These are phyloP conservation scores for Stenodera caucasica DNA, from an alignment of 2,888 invertebrate species.

Conservation along the genomic window DNA sequence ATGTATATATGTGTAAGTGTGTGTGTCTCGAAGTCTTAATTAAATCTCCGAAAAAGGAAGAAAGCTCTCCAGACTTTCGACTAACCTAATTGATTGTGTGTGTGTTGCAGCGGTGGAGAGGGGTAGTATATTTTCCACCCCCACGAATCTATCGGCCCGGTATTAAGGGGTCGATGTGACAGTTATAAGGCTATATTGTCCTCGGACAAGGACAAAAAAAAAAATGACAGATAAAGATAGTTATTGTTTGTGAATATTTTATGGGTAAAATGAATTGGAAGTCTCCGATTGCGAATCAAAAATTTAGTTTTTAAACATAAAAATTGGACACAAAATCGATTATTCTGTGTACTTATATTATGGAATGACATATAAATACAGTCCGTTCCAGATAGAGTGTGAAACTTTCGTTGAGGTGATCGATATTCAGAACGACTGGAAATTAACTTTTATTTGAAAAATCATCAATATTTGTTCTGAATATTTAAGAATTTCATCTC, in stretches of 20 bases:
- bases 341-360: background rate
- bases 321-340: too few relatives aligned
- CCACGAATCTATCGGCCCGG: slow-evolving; percentile 35
- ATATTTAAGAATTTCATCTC: too few relatives aligned
- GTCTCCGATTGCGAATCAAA: background rate
- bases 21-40: slow-evolving; percentile 49
- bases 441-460: too few relatives aligned
- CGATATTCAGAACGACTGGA: too few relatives aligned
- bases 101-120: slow-evolving; percentile 14
- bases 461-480: too few relatives aligned
- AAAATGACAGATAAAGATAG: background rate
- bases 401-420: too few relatives aligned
- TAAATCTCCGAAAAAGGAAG: slow-evolving; percentile 48
- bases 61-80: slow-evolving; percentile 43
- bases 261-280: background rate
- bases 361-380: background rate
- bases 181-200: slow-evolving; percentile 52
- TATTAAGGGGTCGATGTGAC: slow-evolving; percentile 47
- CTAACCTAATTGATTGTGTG: slow-evolving; percentile 48
- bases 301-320: background rate
- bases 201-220: slow-evolving; percentile 16
- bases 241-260: background rate
- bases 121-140: background rate
- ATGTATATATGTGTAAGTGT: background rate
- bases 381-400: too few relatives aligned